phyloP scores from a whole-genome alignment of 2,797 vertebrate species.

The Thaleichthys pacificus region DNA sequence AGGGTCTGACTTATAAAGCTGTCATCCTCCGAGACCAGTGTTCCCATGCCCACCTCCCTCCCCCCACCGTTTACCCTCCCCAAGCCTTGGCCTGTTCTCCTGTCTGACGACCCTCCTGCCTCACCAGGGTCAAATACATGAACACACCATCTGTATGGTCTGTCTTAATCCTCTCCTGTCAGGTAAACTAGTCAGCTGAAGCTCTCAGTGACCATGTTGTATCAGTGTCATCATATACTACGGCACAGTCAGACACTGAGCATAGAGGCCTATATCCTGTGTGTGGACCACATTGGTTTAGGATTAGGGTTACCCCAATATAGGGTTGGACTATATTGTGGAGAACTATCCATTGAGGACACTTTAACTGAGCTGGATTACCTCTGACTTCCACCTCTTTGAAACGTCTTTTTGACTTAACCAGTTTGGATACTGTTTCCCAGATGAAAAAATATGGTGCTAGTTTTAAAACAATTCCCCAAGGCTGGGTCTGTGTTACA shows the following conservation, averaged over 20 bases:
- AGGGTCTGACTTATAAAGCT: constrained; percentile 67
- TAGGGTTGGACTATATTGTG: too few species aligned
- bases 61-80: constrained; percentile 36
- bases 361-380: too few species aligned
- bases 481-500: constrained; percentile 50
- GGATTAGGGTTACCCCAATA: too few species aligned
- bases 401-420: neutral
- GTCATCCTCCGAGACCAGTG: constrained; percentile 63
- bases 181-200: constrained; percentile 32
- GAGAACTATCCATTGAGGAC: too few species aligned
- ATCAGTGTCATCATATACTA: constrained; percentile 20
- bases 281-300: too few species aligned
- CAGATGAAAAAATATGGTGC: constrained; percentile 15
- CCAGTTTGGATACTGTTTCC: constrained; percentile 1
- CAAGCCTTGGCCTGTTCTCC: constrained; percentile 45
- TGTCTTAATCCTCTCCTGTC: constrained; percentile 47
- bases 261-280: too few species aligned
- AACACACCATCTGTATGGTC: constrained; percentile 28
- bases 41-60: constrained; percentile 60
- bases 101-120: constrained; percentile 25
- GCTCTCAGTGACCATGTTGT: constrained; percentile 35
- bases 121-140: constrained; percentile 42
- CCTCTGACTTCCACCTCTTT: neutral
- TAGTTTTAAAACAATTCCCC: constrained; percentile 42
- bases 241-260: too few species aligned